These are phyloP conservation scores for Trachelus tabidus DNA, from an alignment of 2,888 invertebrate genomes.

Conservation along the genomic window DNA sequence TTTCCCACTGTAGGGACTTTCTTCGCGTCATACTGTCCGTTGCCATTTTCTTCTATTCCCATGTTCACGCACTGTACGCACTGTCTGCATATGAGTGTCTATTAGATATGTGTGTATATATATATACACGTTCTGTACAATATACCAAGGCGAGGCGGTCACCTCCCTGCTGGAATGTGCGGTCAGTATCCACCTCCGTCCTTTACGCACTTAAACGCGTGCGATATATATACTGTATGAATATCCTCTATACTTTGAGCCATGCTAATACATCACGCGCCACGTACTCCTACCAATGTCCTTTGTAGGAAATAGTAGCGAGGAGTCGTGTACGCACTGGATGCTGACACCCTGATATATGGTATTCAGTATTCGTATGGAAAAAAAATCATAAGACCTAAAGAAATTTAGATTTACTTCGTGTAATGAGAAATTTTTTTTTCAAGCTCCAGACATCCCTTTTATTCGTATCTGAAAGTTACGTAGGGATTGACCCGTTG, in stretches of 20 bases:
- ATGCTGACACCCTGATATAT: not conserved
- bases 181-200: constrained; percentile 50
- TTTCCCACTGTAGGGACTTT: not conserved
- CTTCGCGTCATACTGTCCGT: not conserved
- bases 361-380: not conserved
- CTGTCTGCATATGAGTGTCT: not conserved
- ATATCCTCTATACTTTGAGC: not conserved
- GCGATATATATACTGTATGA: constrained; percentile 7
- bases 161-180: constrained; percentile 52
- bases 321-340: not conserved
- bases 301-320: not conserved
- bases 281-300: not conserved
- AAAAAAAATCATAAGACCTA: not conserved
- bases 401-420: not conserved
- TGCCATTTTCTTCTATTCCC: not conserved
- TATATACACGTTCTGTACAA: not conserved
- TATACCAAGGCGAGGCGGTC: constrained; percentile 39
- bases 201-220: constrained; percentile 22
- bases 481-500: not conserved
- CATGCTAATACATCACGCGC: constrained; percentile 1
- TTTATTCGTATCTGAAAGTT: not conserved
- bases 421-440: not conserved
- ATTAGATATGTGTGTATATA: not conserved
- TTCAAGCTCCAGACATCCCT: not conserved
- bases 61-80: not conserved